Base-by-base conservation (phyloP, 1,140 invertebrate species). In the Zaprionus inermis region DNA sequence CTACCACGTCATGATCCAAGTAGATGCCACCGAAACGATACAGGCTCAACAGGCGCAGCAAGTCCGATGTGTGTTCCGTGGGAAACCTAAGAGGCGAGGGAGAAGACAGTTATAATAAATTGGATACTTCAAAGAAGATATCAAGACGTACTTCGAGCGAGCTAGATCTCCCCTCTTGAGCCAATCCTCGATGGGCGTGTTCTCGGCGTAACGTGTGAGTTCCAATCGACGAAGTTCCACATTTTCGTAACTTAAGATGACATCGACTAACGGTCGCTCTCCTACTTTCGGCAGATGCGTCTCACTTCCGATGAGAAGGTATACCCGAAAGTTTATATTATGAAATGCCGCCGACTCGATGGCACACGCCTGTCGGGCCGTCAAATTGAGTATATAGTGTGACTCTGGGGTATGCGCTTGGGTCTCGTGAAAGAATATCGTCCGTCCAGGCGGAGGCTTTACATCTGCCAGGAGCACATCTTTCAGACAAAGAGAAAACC, bases 11-110 rank as follows among this genome's bases (percentile, higher is more conserved):
- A 54, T 96, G 88, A 76, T 97, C 96, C 36, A 97, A 82, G 88
- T 97, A 97, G 51, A 96, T 95, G 1, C 96, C 96, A 28, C 96
- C 95, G 66, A 94, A 96, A 85, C 96, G 96, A 93, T 95, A 96
- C 1, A 97, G 86, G 0, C 95, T 95, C 11, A 96, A 78, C 72
- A 95, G 96, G 66, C 96, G 93, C 20, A 96, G 84, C 18, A 64
- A 20, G 36, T 64, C 61, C 2, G 61, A 64, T 0, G 51, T 55
- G 6, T 64, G 61, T 5, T 64, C 61, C 1, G 34, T 64, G 9
- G 36, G 34, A 38, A 30, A 64, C 18, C 61, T 64, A 28, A 28
- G 24, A 28, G 24, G 7, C 7, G 38, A n/a, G 7, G 16, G 11
- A 14, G 3, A n/a, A n/a, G 6, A 30, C 5, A 28, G 24, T 16